These are phyloP conservation scores for Athene noctua DNA, from an alignment of 2,113 vertebrate genomes.

Conservation along the genomic window DNA sequence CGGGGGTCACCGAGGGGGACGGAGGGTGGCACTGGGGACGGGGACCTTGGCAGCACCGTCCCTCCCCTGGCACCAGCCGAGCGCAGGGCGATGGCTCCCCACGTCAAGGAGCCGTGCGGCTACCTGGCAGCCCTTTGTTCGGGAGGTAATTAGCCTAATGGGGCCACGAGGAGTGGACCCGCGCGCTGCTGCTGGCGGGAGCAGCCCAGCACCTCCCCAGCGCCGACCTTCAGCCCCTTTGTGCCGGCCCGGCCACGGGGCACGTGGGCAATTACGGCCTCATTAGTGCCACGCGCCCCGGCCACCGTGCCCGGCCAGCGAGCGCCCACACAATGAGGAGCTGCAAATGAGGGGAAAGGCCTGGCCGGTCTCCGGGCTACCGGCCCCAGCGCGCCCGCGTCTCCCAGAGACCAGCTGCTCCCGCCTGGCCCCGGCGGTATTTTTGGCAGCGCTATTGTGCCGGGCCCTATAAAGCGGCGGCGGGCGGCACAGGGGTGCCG, in stretches of 20 bases:
- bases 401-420: not conserved
- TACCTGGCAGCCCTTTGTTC: not conserved
- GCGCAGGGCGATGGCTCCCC: rapidly evolving
- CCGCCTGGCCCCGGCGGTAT: not conserved
- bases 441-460: constrained; percentile 54
- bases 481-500: not conserved
- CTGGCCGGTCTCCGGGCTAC: constrained; percentile 54
- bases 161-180: not conserved
- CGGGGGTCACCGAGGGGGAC: not conserved
- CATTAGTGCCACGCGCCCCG: not conserved
- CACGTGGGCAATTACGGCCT: not conserved
- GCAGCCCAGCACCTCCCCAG: not conserved
- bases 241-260: not conserved
- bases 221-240: constrained; percentile 19
- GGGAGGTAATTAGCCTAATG: constrained; percentile 54
- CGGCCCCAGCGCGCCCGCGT: not conserved
- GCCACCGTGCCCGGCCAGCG: not conserved
- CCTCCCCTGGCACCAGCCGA: not conserved
- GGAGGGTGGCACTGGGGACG: rapidly evolving
- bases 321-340: constrained; percentile 48
- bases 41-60: not conserved
- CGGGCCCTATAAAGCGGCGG: constrained; percentile 26
- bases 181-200: rapidly evolving
- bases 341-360: constrained; percentile 56
- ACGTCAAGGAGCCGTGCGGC: not conserved